Base-by-base conservation (phyloP, 2,113 vertebrate genomes). In the Myotis lucifugus region DNA sequence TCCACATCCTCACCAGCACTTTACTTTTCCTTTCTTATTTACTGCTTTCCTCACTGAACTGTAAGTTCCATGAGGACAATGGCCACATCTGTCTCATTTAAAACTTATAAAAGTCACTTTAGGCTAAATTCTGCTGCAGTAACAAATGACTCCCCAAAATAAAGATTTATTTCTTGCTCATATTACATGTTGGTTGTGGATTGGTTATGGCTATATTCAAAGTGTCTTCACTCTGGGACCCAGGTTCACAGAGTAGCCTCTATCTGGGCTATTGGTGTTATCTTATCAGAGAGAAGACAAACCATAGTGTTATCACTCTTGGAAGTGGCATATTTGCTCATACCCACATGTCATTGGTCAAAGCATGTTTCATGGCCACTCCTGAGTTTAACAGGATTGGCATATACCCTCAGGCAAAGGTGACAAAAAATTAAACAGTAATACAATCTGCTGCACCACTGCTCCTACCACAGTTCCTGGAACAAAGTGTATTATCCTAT, bases 381-480 rank as follows among this genome's bases (percentile, higher is more conserved):
- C 23, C 32, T 91, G 83, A 95, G 72, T 85, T 94, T 91, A 93
- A 91, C 14, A 61, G 46, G 74, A 83, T 91, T 17, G 27, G 14
- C 18, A 29, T 70, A 8, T 76, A 27, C 59, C 19, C 32, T 83
- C 29, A 83, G 78, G n/a, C 17, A 21, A 66, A 64, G 32, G 70
- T 88, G 61, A 90, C 93, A 82, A 90, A 90, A 79, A 73, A 89
- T 88, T 93, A 90, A 50, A 48, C 40, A 73, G 85, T 34, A 82
- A 50, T 83, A 77, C 34, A 56, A 59, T 93, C 61, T 94, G 67
- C 40, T 85, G 15, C 8, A 82, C 37, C 64, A 82, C 40, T 59
- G 18, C 27, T 84, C 25, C 69, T 66, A 56, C 13, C 25, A 77
- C 15, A 70, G 50, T 83, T 93, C 59, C 67, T 46, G 61, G 40